Evolutionary conservation across 2,797 vertebrate genomes (phyloP), one percentile per base, ranked within the genome.

Genomic region (Naso thynnoides): DNA sequence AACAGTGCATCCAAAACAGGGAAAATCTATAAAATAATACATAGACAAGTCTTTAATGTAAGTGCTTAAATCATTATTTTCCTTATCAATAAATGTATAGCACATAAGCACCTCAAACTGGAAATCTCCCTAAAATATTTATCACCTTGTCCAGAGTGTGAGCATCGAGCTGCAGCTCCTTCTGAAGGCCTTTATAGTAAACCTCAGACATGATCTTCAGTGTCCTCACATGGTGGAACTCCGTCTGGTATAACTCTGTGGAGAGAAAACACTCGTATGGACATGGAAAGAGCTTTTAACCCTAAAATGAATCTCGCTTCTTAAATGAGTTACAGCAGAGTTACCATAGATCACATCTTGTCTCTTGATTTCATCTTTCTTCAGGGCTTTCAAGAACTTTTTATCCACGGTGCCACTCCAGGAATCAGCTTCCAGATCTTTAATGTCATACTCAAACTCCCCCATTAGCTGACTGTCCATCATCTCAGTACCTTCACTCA

Each of bases 391-490:
- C 23, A 97, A 83, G 63, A 96, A 96, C 80, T 94, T 97, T 92
- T 92, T 94, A 70, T 98, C 97, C 36, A 97, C 95, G 0, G 91
- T 93, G 39, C 94, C 91, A 60, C 96, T 98, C 97, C 97, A 98
- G 9, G 97, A 98, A 71, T 98, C 96, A 0, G 96, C 96, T 73
- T 97, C 97, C 66, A 98, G 90, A 52, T 96, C 96, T 82, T 91
- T 96, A 11, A 94, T 90, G 36, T 97, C 96, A 0, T 88, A 84
- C 84, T 98, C 97, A 76, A 98, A 96, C 79, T 98, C 96, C 38
- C 96, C 96, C 96, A 98, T 95, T 54, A 98, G 95, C 70, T 97
- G 96, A 31, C 93, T 96, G 92, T 98, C 97, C n/a, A 96, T 96
- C 95, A 98, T 95, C 76, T 98, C 97, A 6, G 96, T 95, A 54